Evolutionary conservation across 2,888 invertebrate genomes (phyloP), one percentile per base, ranked within the genome.

Genomic region (Osedax frankpressi): DNA sequence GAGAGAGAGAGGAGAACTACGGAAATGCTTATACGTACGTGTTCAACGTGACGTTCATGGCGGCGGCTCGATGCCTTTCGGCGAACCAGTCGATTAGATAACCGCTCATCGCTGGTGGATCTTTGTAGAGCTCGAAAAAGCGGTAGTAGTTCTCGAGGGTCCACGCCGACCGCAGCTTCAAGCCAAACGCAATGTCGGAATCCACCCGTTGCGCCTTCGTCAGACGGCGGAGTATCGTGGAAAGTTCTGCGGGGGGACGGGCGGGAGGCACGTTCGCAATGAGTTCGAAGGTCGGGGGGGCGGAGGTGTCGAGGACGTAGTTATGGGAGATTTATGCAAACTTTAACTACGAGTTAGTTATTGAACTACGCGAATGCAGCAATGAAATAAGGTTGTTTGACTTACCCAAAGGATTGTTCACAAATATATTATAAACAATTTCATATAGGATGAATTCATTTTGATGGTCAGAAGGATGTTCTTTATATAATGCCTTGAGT

Each of bases 11-110:
- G 44, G 44, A 6, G 44, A 19, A 19, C 11, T 44, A 11, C 44
- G 44, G 44, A 19, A 19, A 19, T 44, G 44, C n/a, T n/a, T 74
- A 80, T 89, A 94, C 95, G 88, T 92, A 98, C 95, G 94, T 90
- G 90, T 94, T 97, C 79, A 95, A 89, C 85, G 97, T 91, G 84
- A 89, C 89, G 86, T 91, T 94, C 82, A 97, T 88, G 81, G 94
- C 96, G 80, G 88, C 87, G 86, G 92, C 94, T 82, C 98, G 88
- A 85, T 96, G 95, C 82, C 97, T 88, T 78, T 94, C 92, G 83
- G 94, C 89, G 88, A 97, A 97, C 94, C 96, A 94, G 87, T 97
- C 96, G 87, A 98, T 92, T 78, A 99, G 88, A 86, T 92, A 94
- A 74, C 92, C 92, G 68, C 93, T 91, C 97, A 98, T 97, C 82